These are phyloP conservation scores for Bicyclus anynana DNA, from an alignment of 1,140 invertebrate genomes.

Conservation along the genomic window DNA sequence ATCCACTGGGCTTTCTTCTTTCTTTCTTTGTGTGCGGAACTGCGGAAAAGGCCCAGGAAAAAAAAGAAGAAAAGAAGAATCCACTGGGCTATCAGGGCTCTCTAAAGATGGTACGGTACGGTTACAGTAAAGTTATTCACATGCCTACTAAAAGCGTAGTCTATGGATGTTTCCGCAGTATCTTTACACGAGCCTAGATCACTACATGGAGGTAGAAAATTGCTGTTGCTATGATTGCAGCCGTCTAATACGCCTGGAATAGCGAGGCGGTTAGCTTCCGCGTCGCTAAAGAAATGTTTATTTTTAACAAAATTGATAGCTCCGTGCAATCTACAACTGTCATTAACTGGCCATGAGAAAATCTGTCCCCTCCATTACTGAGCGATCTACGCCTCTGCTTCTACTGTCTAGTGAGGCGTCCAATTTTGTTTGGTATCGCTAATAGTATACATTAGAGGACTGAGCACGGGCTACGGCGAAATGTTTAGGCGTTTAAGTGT, in stretches of 20 bases:
- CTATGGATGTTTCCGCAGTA: neutral
- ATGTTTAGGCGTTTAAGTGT: neutral
- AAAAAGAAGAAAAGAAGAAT: no score
- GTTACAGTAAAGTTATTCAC: neutral
- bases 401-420: constrained; percentile 4
- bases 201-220: constrained; percentile 40
- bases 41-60: no score
- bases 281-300: constrained; percentile 58
- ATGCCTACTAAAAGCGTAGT: neutral
- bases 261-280: constrained; percentile 57
- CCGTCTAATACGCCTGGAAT: constrained; percentile 52
- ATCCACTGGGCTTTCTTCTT: no score
- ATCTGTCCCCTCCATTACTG: constrained; percentile 30
- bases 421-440: constrained; percentile 13
- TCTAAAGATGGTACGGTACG: no score
- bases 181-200: neutral
- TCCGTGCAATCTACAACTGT: constrained; percentile 33
- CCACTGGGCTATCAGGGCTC: no score
- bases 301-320: constrained; percentile 61
- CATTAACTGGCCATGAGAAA: constrained; percentile 45
- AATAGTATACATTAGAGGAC: constrained; percentile 4
- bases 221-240: constrained; percentile 59
- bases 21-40: no score
- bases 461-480: neutral
- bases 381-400: constrained; percentile 15